A percentile compares a stretch with the other conserved stretches of the same genome.
phyloP scores from a whole-genome alignment of 1,140 invertebrate genomes.

The Drosophila pachea region DNA sequence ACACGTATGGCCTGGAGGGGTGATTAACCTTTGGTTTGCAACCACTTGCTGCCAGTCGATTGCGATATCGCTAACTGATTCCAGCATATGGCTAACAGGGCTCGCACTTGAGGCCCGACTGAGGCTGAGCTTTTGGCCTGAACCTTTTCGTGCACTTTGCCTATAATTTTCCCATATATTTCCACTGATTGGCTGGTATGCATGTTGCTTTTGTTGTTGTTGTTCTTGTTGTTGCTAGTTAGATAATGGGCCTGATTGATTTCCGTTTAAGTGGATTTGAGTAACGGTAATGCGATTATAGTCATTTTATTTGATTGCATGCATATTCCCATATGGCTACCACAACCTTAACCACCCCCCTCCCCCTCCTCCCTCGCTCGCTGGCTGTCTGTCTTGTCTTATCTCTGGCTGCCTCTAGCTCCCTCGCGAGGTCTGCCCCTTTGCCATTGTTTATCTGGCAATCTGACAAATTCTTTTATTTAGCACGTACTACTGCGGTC shows the following conservation, averaged over 20 bases:
- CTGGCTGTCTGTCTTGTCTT: not conserved
- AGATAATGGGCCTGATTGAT: conserved; percentile 67
- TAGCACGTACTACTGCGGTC: conserved; percentile 30
- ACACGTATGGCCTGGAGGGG: conserved; percentile 46
- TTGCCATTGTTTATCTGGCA: conserved; percentile 23
- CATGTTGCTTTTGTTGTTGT: conserved; percentile 9
- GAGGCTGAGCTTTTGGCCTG: conserved; percentile 3
- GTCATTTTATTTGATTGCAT: conserved; percentile 40
- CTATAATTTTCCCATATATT: conserved; percentile 44
- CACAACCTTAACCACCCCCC: not conserved
- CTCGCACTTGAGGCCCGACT: conserved; percentile 12
- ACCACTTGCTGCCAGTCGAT: conserved; percentile 57
- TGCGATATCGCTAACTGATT: conserved; percentile 62
- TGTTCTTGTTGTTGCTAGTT: conserved; percentile 42
- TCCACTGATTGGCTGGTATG: conserved; percentile 50
- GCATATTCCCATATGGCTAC: conserved; percentile 8
- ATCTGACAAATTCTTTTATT: conserved; percentile 26
- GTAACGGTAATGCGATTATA: conserved; percentile 63
- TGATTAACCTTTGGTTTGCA: conserved; percentile 73
- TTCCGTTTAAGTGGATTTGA: conserved; percentile 62
- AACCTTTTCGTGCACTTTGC: conserved; percentile 35
- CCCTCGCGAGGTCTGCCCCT: too few species aligned
- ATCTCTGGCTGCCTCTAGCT: not conserved
- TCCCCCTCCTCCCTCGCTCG: not conserved
- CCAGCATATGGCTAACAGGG: conserved; percentile 53